Evolutionary conservation across 2,888 invertebrate genomes (phyloP).

Genomic region (Heliothis peltigera): DNA sequence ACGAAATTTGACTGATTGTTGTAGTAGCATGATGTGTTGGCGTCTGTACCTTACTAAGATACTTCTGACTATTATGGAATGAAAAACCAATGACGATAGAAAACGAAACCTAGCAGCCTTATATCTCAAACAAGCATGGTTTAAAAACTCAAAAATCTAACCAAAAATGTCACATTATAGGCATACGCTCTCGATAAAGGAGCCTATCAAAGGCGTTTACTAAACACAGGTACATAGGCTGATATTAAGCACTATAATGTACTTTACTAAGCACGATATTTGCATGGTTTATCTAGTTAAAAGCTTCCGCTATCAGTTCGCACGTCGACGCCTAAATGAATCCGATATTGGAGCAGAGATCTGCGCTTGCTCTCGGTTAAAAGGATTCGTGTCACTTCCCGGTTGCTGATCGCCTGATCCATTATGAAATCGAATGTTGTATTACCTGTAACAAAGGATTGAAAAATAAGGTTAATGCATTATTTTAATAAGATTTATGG

Average conservation of each 20-base stretch:
- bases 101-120: too few species aligned
- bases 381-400: constrained; percentile 35
- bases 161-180: too few species aligned
- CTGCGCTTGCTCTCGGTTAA: constrained; percentile 25
- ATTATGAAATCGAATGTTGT: constrained; percentile 13
- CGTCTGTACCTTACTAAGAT: too few species aligned
- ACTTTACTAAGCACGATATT: constrained; percentile 23
- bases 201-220: neutral
- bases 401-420: constrained; percentile 4
- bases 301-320: constrained; percentile 50
- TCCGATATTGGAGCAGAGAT: constrained; percentile 31
- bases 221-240: too few species aligned
- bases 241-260: constrained; percentile 16
- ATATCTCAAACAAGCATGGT: too few species aligned
- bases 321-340: constrained; percentile 18
- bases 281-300: constrained; percentile 42
- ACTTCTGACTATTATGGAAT: too few species aligned
- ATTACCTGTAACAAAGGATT: constrained; percentile 75
- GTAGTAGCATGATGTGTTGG: too few species aligned
- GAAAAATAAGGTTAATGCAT: constrained; percentile 3
- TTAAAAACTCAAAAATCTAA: too few species aligned
- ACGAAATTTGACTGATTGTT: too few species aligned
- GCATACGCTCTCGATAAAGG: neutral
- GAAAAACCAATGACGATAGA: too few species aligned
- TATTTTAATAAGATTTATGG: too few species aligned